phyloP scores from a whole-genome alignment of 1,140 invertebrate species.

The Dendrolimus punctatus region DNA sequence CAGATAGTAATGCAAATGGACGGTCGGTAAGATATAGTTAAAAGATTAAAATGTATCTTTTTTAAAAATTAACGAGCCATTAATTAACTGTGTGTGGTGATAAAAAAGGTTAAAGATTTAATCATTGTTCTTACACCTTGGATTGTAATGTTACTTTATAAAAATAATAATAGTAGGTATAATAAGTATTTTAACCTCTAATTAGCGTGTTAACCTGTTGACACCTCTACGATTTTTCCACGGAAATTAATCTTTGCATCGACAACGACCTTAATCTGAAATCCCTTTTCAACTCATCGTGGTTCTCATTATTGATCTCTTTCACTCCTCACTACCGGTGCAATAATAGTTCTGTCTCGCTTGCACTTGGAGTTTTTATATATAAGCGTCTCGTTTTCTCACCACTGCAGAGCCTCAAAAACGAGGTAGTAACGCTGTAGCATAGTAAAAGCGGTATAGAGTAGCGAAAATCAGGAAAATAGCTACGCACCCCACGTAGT shows the following conservation, averaged over 20 bases:
- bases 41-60: no score
- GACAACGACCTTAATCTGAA: constrained; percentile 72
- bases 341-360: constrained; percentile 51
- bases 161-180: no score
- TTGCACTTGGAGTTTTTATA: constrained; percentile 21
- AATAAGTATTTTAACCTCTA: no score
- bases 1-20: no score
- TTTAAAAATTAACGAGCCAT: no score
- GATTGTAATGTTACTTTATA: no score
- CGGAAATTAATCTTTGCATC: constrained; percentile 54
- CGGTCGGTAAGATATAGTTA: no score
- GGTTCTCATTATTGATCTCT: constrained; percentile 72
- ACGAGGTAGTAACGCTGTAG: constrained; percentile 59
- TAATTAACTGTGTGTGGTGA: no score
- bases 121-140: no score
- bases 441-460: constrained; percentile 14
- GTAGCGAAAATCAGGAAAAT: no score
- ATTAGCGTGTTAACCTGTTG: not conserved
- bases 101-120: no score
- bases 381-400: constrained; percentile 40
- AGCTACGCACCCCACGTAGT: no score
- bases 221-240: constrained; percentile 32
- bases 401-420: constrained; percentile 69
- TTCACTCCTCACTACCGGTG: constrained; percentile 71
- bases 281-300: constrained; percentile 72